phyloP scores from a whole-genome alignment of 92 coral and sea anemone genomes.

The Actinernus sp. region DNA sequence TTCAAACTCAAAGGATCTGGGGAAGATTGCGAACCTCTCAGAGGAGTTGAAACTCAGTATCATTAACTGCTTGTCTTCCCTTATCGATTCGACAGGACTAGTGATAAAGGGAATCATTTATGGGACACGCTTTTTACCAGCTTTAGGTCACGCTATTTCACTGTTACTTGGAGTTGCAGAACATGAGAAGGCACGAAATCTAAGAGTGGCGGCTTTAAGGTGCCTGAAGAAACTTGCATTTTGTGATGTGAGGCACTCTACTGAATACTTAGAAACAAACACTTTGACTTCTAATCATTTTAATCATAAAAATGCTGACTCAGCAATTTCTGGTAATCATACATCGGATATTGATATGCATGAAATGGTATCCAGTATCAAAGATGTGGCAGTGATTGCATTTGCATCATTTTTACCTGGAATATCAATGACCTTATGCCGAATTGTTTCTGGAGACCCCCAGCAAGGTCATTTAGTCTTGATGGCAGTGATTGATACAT shows the following conservation, averaged over 20 bases:
- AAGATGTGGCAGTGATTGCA: constrained; percentile 40
- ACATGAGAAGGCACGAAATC: constrained; percentile 79
- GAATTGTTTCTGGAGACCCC: constrained; percentile 64
- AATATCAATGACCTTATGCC: constrained; percentile 76
- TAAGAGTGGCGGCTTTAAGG: constrained; percentile 68
- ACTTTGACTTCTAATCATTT: too few relatives aligned
- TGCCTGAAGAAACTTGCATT: constrained; percentile 74
- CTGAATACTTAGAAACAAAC: not conserved
- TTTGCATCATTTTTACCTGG: constrained; percentile 97
- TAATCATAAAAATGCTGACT: too few relatives aligned
- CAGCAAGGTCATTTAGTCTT: constrained; percentile 81
- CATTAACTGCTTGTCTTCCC: constrained; percentile 64
- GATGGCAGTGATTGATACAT: constrained; percentile 63
- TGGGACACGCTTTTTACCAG: constrained; percentile 71
- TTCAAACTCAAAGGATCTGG: constrained; percentile 72
- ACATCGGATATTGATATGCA: not conserved
- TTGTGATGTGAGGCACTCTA: constrained; percentile 19
- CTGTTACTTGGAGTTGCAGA: constrained; percentile 71
- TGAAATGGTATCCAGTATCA: constrained; percentile 44
- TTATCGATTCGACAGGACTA: constrained; percentile 63
- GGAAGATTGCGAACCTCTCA: constrained; percentile 63
- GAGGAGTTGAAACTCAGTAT: constrained; percentile 81
- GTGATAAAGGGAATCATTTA: constrained; percentile 76
- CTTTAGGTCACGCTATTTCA: constrained; percentile 84
- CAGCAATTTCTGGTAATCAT: too few relatives aligned